phyloP scores from a whole-genome alignment of 2,888 invertebrate species.

The Drosophila stalkeri region DNA sequence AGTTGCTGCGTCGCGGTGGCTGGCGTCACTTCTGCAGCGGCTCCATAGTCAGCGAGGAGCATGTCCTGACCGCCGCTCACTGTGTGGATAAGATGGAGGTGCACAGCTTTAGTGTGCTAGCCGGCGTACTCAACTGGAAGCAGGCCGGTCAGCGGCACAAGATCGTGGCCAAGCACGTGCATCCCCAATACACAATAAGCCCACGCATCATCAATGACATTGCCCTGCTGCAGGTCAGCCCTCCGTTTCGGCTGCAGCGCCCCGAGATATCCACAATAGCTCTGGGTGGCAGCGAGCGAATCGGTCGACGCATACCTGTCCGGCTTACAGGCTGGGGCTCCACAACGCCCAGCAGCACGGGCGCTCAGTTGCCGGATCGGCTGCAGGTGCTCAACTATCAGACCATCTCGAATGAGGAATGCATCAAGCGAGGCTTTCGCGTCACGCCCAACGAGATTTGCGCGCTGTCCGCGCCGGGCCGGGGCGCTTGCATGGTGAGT shows the following conservation, averaged over 20 bases:
- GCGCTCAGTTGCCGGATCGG: conserved; percentile 74
- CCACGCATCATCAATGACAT: conserved; percentile 80
- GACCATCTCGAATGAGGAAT: conserved; percentile 83
- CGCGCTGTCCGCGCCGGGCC: conserved; percentile 70
- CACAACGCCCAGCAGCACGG: conserved; percentile 61
- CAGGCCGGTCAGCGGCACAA: conserved; percentile 76
- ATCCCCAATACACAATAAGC: conserved; percentile 73
- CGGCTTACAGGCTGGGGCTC: conserved; percentile 84
- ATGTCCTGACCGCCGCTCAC: conserved; percentile 84
- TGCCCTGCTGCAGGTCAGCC: conserved; percentile 78
- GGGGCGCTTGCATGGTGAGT: conserved; percentile 84
- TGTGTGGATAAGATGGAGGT: conserved; percentile 74
- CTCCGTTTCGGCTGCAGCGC: conserved; percentile 72
- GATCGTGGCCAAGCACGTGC: conserved; percentile 69
- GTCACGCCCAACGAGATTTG: conserved; percentile 83
- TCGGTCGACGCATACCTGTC: conserved; percentile 73
- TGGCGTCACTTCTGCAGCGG: conserved; percentile 84
- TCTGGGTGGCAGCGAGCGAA: conserved; percentile 61
- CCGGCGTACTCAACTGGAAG: conserved; percentile 74
- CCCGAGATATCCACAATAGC: conserved; percentile 61
- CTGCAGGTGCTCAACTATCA: conserved; percentile 81
- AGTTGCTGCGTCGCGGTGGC: conserved; percentile 64
- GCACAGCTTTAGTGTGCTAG: conserved; percentile 70
- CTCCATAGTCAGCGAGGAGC: conserved; percentile 79
- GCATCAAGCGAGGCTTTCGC: conserved; percentile 74